Base-by-base conservation (phyloP, 2,888 invertebrate species). In the Microctonus hyperodae region DNA sequence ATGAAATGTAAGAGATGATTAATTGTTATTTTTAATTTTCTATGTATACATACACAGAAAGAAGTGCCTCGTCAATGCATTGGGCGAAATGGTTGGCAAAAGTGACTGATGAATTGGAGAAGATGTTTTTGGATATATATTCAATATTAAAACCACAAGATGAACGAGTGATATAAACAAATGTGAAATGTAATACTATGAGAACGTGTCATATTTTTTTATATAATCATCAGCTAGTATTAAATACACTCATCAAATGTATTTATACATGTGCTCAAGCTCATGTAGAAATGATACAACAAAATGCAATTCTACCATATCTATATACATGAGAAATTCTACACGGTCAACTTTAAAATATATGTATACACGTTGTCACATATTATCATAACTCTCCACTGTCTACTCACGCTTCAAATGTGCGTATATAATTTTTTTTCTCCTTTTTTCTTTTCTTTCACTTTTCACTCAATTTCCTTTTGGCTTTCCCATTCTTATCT, bases 41-140 rank as follows among this genome's bases (percentile, higher is more conserved):
- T 28, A 0, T 2, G 16, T 48, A 28, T 67, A 60, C 56, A 50
- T 60, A 73, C 71, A 25, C 72, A 79, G 79, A 37, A 77, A 73
- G 59, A 67, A 65, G 16, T 69, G 74, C 35, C 69, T 78, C 25
- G 67, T 69, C 40, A 65, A 65, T 22, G 72, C 69, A 53, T 70
- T 79, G 10, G 69, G 68, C 16, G 71, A 74, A 68, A 71, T 79
- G 70, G 70, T 78, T 35, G 72, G 67, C 58, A 71, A 68, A 68
- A 64, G 22, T 50, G 64, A 60, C 59, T 56, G 40, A 70, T 53
- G 40, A 25, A 51, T 60, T 33, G 13, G 50, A 65, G 37, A 59
- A 33, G 23, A 51, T 64, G 58, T 51, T 65, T 40, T 40, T 51
- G 22, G 35, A n/a, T 22, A 13, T 11, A 16, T 33, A n/a, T 56